These are phyloP conservation scores for Saturnia pavonia DNA, from an alignment of 2,888 invertebrate genomes.

Conservation along the genomic window DNA sequence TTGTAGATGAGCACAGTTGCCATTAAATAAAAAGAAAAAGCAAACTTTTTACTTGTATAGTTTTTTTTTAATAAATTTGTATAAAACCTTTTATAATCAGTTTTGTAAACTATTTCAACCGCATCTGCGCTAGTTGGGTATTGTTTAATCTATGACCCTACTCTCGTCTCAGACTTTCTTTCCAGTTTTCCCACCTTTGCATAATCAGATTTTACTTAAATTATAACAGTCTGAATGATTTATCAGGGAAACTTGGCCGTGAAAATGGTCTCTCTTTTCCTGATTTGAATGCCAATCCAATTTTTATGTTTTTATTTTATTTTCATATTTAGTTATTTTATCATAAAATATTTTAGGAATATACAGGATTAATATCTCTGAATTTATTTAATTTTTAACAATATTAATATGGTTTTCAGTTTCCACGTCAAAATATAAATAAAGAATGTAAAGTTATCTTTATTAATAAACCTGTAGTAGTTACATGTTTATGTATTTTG, in stretches of 20 bases:
- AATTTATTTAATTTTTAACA: background rate
- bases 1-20: too few species aligned
- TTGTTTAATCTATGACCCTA: slow-evolving; percentile 33
- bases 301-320: background rate
- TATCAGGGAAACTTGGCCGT: slow-evolving; percentile 56
- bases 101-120: background rate
- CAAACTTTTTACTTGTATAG: too few species aligned
- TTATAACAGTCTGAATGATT: slow-evolving; percentile 69
- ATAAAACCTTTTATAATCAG: too few species aligned
- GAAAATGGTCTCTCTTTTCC: slow-evolving; percentile 35
- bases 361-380: background rate
- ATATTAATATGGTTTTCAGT: too few species aligned
- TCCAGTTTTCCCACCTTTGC: slow-evolving; percentile 44
- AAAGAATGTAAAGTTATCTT: too few species aligned
- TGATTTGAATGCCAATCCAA: slow-evolving; percentile 37
- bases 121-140: slow-evolving; percentile 26
- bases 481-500: too few species aligned
- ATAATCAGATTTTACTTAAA: slow-evolving; percentile 69
- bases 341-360: background rate
- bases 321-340: background rate
- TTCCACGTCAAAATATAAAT: background rate
- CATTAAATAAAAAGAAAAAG: too few species aligned
- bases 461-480: too few species aligned
- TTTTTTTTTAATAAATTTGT: too few species aligned
- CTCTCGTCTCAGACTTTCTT: slow-evolving; percentile 36